Percentiles rank a stretch among this genome's conserved stretches.
Conservation (phyloP, 1,140 invertebrate genomes). For the Archivesica marissinica region DNA sequence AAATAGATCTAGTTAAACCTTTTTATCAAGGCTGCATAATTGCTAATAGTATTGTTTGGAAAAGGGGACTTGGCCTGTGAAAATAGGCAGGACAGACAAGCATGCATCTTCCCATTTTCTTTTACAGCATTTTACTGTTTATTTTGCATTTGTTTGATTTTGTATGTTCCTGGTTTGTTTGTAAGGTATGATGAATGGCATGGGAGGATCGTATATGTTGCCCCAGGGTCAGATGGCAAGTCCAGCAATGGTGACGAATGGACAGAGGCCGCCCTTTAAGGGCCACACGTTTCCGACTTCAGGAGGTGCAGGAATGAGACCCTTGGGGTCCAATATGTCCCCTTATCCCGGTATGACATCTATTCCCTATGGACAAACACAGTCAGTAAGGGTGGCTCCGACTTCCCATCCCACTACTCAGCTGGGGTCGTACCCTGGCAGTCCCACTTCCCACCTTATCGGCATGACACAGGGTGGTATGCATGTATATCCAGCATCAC, state of each 20-base stretch:
- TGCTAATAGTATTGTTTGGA: too few species aligned
- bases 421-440: conserved; percentile 38
- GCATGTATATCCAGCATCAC: conserved; percentile 34
- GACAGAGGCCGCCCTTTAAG: conserved; percentile 37
- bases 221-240: conserved; percentile 41
- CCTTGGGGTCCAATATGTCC: conserved; percentile 37
- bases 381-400: conserved; percentile 33
- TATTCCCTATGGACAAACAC: conserved; percentile 52
- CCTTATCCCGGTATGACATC: conserved; percentile 59
- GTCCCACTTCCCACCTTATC: conserved; percentile 48
- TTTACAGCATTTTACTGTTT: background rate
- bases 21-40: too few species aligned
- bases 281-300: conserved; percentile 20
- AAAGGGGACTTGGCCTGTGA: too few species aligned
- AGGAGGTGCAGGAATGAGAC: conserved; percentile 41
- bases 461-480: conserved; percentile 64
- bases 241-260: conserved; percentile 28
- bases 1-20: too few species aligned
- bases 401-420: conserved; percentile 36
- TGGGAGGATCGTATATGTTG: conserved; percentile 49
- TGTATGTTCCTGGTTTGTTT: conserved; percentile 45
- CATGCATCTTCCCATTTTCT: background rate
- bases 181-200: conserved; percentile 48
- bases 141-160: conserved; percentile 24
- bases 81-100: too few species aligned